phyloP scores from a whole-genome alignment of 2,797 vertebrate genomes.

The Eulemur mongoz region DNA sequence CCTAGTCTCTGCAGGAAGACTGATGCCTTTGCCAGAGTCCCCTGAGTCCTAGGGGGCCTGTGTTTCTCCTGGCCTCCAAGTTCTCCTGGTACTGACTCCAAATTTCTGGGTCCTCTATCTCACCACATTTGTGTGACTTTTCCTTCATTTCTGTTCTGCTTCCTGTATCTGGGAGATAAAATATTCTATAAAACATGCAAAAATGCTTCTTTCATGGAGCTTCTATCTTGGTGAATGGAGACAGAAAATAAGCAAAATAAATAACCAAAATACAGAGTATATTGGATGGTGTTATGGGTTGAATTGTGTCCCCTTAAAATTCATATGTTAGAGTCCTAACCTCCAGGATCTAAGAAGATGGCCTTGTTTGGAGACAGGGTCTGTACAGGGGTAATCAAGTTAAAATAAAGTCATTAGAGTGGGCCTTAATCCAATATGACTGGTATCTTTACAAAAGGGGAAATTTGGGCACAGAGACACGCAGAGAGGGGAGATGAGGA shows the following conservation, averaged over 20 bases:
- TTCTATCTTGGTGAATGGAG: not conserved
- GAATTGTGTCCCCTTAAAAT: not conserved
- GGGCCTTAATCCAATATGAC: not conserved
- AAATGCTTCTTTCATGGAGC: not conserved
- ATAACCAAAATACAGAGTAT: not conserved
- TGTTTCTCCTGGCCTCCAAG: not conserved
- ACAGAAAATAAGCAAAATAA: not conserved
- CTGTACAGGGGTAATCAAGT: not conserved
- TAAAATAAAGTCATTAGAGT: not conserved
- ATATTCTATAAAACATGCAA: not conserved
- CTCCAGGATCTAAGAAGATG: not conserved
- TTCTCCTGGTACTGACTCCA: not conserved
- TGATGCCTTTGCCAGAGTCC: not conserved
- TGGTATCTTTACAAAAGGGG: not conserved
- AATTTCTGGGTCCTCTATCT: not conserved
- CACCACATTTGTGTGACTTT: not conserved
- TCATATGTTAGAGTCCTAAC: not conserved
- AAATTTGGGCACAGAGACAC: not conserved
- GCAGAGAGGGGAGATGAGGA: not conserved
- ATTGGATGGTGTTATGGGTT: not conserved
- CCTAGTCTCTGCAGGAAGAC: not conserved
- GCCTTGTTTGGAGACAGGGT: not conserved
- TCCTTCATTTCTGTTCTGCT: not conserved
- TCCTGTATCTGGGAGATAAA: not conserved
- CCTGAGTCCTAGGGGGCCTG: not conserved